Conservation (phyloP, 1,140 invertebrate genomes). For the Papilio polyxenes region DNA sequence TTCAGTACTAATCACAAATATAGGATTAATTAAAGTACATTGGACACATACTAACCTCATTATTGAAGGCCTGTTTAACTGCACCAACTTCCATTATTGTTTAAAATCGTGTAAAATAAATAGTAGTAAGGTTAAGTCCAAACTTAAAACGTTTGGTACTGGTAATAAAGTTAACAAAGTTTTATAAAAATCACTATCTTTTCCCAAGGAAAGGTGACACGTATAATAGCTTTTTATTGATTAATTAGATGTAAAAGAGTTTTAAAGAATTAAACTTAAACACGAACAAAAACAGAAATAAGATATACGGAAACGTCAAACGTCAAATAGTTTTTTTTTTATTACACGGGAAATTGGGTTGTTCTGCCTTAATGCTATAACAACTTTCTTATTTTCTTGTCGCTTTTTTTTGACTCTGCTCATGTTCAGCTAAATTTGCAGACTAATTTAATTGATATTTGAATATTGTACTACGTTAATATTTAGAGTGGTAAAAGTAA, state of each 20-base stretch:
- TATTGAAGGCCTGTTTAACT: slow-evolving; percentile 75
- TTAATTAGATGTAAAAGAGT: not conserved
- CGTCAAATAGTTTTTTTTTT: not conserved
- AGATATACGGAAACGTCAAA: slow-evolving; percentile 3
- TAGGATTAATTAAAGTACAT: not conserved
- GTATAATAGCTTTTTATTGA: not conserved
- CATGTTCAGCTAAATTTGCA: too few species aligned
- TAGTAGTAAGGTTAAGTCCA: not conserved
- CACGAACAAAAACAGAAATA: not conserved
- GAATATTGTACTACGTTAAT: too few species aligned
- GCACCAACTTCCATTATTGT: slow-evolving; percentile 72
- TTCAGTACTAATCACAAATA: not conserved
- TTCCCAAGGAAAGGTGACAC: too few species aligned
- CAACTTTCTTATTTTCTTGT: not conserved
- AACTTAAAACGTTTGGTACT: too few species aligned
- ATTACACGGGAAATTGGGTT: not conserved
- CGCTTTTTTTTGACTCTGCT: too few species aligned
- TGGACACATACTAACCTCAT: slow-evolving; percentile 57
- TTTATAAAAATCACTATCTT: too few species aligned
- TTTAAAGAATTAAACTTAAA: not conserved
- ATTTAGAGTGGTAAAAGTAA: too few species aligned
- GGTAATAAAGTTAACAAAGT: too few species aligned
- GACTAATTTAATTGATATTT: too few species aligned
- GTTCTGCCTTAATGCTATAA: not conserved
- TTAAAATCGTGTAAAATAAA: slow-evolving; percentile 7